phyloP scores from a whole-genome alignment of 2,888 invertebrate species.

The Tipula vernalis region DNA sequence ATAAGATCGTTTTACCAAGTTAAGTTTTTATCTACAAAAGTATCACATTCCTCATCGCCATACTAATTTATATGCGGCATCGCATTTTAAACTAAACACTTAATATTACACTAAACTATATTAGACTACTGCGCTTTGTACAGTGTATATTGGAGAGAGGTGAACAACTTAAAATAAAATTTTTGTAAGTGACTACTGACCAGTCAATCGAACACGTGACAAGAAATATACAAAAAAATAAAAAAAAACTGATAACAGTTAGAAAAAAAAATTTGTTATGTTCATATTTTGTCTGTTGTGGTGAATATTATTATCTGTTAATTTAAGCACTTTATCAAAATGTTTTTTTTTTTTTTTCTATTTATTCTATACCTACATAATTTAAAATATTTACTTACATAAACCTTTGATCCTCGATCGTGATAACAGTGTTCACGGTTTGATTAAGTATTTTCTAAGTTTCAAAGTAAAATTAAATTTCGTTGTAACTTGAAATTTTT shows the following conservation, averaged over 20 bases:
- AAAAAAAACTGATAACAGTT: not conserved
- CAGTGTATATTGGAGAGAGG: not conserved
- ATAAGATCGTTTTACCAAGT: not conserved
- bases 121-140: not conserved
- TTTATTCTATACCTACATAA: not conserved
- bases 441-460: not conserved
- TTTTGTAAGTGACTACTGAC: not conserved
- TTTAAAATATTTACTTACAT: not conserved
- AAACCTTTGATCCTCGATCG: not conserved
- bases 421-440: not conserved
- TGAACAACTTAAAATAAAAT: not conserved
- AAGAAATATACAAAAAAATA: not conserved
- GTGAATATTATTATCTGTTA: not conserved
- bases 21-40: not conserved
- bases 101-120: not conserved
- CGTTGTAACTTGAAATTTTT: no score
- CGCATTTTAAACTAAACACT: not conserved
- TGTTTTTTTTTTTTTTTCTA: not conserved
- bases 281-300: not conserved
- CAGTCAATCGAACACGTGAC: not conserved
- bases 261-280: not conserved
- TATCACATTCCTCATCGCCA: not conserved
- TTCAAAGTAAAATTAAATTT: not conserved
- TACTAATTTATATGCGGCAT: not conserved
- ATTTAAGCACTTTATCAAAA: not conserved